These are phyloP conservation scores for Allophyes oxyacanthae DNA, from an alignment of 2,888 invertebrate genomes.

Conservation along the genomic window DNA sequence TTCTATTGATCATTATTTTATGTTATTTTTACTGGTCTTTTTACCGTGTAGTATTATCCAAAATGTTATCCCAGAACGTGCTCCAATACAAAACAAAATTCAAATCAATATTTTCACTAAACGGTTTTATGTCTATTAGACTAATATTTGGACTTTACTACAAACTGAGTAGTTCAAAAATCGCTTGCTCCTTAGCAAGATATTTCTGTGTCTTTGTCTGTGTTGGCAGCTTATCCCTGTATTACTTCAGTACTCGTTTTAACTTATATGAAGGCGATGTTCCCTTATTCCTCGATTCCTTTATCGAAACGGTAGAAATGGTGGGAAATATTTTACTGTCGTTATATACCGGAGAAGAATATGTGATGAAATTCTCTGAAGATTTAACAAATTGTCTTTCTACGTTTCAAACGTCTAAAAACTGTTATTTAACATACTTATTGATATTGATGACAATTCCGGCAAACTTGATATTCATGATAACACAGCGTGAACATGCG, in stretches of 20 bases:
- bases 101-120: background rate
- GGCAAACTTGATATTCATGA: too few relatives aligned
- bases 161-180: background rate
- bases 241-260: background rate
- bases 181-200: background rate
- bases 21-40: too few relatives aligned
- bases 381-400: background rate
- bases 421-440: background rate
- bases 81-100: background rate
- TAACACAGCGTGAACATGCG: too few relatives aligned
- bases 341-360: constrained; percentile 1
- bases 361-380: background rate
- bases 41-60: background rate
- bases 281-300: background rate
- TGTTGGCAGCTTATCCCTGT: background rate
- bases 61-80: background rate
- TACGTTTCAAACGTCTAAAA: background rate
- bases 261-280: too few relatives aligned
- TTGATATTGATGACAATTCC: background rate
- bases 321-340: background rate
- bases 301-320: background rate
- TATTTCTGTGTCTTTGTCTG: background rate
- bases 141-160: too few relatives aligned
- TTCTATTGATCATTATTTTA: background rate
- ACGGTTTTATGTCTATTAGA: background rate